These are phyloP conservation scores for Eidolon dupreanum DNA, from an alignment of 2,797 vertebrate species.

Conservation along the genomic window DNA sequence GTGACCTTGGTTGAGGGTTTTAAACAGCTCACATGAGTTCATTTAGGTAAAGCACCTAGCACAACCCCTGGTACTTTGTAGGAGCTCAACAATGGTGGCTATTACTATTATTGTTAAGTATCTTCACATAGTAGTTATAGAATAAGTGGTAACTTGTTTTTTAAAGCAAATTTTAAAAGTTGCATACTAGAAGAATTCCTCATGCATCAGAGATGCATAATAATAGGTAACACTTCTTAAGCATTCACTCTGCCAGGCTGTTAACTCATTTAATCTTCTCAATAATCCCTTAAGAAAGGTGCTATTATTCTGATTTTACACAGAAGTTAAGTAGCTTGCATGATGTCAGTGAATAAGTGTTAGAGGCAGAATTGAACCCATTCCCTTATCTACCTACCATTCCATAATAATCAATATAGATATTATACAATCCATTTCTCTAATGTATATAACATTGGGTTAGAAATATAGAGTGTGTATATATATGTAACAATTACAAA, in stretches of 20 bases:
- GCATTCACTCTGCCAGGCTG: not conserved
- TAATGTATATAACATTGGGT: not conserved
- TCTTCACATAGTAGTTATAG: not conserved
- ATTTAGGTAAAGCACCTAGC: not conserved
- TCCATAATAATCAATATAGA: not conserved
- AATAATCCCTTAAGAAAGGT: not conserved
- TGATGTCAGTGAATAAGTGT: not conserved
- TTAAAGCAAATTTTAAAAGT: not conserved
- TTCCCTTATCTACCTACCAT: not conserved
- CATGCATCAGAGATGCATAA: not conserved
- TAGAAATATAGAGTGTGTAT: not conserved
- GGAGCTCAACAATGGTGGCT: not conserved
- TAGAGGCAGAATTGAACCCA: not conserved
- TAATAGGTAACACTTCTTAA: constrained; percentile 14
- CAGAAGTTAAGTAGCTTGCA: not conserved
- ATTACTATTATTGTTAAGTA: not conserved
- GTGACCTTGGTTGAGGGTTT: not conserved
- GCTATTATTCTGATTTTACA: not conserved
- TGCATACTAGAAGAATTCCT: not conserved
- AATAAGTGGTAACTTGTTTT: not conserved
- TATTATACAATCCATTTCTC: not conserved
- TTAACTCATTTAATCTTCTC: not conserved
- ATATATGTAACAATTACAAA: not conserved
- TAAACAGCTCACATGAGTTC: not conserved
- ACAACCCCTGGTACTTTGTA: not conserved